Conservation (phyloP, 1,140 invertebrate species). For the Plodia interpunctella region DNA sequence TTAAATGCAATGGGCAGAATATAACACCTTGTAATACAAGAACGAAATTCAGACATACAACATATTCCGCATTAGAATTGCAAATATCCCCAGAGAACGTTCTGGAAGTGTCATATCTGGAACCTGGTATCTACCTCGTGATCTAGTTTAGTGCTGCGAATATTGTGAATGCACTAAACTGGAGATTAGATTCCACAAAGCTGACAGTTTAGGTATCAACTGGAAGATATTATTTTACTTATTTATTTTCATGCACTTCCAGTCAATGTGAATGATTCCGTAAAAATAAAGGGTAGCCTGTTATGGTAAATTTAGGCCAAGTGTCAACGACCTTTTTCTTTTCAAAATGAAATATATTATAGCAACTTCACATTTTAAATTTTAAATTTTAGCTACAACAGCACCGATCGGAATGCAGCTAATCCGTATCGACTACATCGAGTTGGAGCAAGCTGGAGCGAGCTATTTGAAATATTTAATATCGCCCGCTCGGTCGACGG, state of each 20-base stretch:
- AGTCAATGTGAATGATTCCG: neutral
- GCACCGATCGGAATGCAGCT: no score
- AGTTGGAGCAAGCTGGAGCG: neutral
- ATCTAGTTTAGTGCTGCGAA: neutral
- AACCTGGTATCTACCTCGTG: neutral
- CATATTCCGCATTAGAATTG: neutral
- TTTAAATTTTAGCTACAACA: no score
- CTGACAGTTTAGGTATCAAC: neutral
- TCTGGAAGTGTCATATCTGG: neutral
- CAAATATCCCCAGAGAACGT: neutral
- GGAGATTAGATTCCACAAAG: neutral
- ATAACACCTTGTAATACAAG: neutral
- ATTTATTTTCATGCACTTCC: no score
- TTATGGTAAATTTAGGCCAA: no score
- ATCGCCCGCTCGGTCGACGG: slow-evolving; percentile 1
- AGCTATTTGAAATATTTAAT: slow-evolving; percentile 11
- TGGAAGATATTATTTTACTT: no score
- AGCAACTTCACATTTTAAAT: no score
- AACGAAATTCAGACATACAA: neutral
- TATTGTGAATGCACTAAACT: neutral
- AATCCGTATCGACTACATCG: no score
- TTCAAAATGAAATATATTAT: no score
- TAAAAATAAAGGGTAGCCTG: no score
- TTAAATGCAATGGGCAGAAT: neutral
- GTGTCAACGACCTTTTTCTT: no score